phyloP scores from a whole-genome alignment of 2,113 vertebrate genomes.

The Struthidea cinerea region DNA sequence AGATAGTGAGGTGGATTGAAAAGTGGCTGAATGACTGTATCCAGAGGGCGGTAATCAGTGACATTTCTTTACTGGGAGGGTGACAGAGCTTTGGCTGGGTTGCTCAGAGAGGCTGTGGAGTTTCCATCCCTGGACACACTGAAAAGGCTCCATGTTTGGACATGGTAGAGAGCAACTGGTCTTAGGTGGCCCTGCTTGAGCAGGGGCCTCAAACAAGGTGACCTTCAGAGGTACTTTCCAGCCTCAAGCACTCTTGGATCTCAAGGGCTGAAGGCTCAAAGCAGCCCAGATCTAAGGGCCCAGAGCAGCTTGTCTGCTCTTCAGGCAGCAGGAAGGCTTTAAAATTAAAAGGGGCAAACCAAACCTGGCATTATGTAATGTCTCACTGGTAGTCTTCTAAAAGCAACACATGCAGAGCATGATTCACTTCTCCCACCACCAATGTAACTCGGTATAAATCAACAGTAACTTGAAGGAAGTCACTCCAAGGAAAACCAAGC shows the following conservation, averaged over 20 bases:
- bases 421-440: background rate
- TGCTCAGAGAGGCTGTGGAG: background rate
- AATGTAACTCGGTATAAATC: background rate
- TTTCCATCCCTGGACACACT: background rate
- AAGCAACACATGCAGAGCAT: background rate
- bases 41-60: background rate
- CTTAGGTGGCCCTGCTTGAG: background rate
- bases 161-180: background rate
- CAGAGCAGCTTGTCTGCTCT: background rate
- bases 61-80: background rate
- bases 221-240: background rate
- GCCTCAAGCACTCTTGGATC: background rate
- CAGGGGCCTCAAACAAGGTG: no score
- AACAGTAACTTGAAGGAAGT: background rate
- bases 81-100: background rate
- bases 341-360: background rate
- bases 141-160: background rate
- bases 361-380: conserved; percentile 29
- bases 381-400: background rate
- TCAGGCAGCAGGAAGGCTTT: background rate
- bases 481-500: background rate
- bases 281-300: background rate
- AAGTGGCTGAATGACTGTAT: background rate
- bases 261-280: background rate
- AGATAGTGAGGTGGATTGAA: background rate